A percentile compares a stretch with the other conserved stretches of the same genome.
Evolutionary conservation across 2,888 invertebrate species (phyloP).

Genomic region (Helicoverpa assulta): DNA sequence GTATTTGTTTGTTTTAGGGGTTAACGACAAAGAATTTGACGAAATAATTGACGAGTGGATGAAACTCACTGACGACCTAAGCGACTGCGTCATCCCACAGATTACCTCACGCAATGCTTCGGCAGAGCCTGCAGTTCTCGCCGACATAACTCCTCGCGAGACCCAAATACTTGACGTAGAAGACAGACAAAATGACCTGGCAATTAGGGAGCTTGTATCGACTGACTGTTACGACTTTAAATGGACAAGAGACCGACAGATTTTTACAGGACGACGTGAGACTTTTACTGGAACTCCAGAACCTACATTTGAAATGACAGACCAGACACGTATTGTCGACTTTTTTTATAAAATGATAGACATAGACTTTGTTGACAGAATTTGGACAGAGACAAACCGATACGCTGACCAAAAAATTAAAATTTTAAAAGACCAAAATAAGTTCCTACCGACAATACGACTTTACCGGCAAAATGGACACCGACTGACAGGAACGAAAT

Average conservation of each 20-base stretch:
- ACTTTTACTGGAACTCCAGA: slow-evolving; percentile 24
- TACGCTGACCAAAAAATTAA: slow-evolving; percentile 9
- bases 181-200: slow-evolving; percentile 29
- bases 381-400: slow-evolving; percentile 12
- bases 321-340: slow-evolving; percentile 29
- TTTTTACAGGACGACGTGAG: slow-evolving; percentile 29
- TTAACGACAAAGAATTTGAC: slow-evolving; percentile 10
- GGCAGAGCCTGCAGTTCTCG: slow-evolving; percentile 12
- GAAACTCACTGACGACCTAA: slow-evolving; percentile 10
- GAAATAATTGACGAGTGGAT: slow-evolving; percentile 14
- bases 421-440: slow-evolving; percentile 9
- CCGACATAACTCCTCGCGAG: slow-evolving; percentile 14
- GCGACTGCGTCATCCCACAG: slow-evolving; percentile 1
- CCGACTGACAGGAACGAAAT: slow-evolving; percentile 55
- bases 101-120: slow-evolving; percentile 12
- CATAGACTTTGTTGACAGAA: slow-evolving; percentile 18
- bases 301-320: slow-evolving; percentile 19
- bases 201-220: slow-evolving; percentile 21
- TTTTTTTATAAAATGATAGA: slow-evolving; percentile 31
- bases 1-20: slow-evolving; percentile 16
- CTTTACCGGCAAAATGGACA: slow-evolving; percentile 32
- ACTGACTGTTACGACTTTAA: slow-evolving; percentile 25
- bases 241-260: slow-evolving; percentile 19
- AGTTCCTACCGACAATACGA: neutral
- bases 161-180: slow-evolving; percentile 6